Evolutionary conservation across 2,113 vertebrate genomes (phyloP), one percentile per base, ranked within the genome.

Genomic region (Egretta garzetta): DNA sequence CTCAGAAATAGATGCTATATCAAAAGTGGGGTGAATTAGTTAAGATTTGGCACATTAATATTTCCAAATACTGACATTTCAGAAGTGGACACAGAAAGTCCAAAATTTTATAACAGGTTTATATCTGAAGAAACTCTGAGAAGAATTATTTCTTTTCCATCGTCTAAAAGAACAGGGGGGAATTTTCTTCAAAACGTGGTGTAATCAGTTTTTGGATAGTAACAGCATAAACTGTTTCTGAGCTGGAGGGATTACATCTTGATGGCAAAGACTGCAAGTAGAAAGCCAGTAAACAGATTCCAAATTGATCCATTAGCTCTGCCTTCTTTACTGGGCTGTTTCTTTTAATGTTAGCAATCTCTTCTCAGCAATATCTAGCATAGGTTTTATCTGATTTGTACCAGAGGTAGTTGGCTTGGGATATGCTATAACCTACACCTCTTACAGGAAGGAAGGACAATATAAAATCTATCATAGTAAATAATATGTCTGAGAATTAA

Each of bases 141-240:
- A 80, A 83, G 14, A 8, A 18, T 21, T 53, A 15, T 47, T 89
- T 89, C 7, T 79, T 87, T 55, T 67, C 12, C 10, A 32, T 50
- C 4, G 47, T 55, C 15, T 62, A 35, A 75, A 58, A 56, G 6
- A 72, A 68, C 0, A 6, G 4, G 1, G 5, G 2, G 5, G 6
- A 23, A 12, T 63, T 47, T 76, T 86, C 28, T 88, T 59, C 45
- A 33, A 47, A 86, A 47, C 11, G 14, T 1, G 32, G 4, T 47
- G 6, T 63, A 16, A 30, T 71, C n/a, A 32, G 9, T 14, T 55
- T 86, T 77, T 74, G 5, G 12, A 30, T 9, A 9, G 8, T 89
- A 66, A n/a, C 27, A 62, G 18, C 18, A 17, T n/a, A 80, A 64
- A 21, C 9, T 67, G 3, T 33, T 67, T 68, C 35, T 60, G n/a